Evolutionary conservation across 2,113 vertebrate genomes (phyloP), one percentile per base, ranked within the genome.

Genomic region (Smithornis capensis): DNA sequence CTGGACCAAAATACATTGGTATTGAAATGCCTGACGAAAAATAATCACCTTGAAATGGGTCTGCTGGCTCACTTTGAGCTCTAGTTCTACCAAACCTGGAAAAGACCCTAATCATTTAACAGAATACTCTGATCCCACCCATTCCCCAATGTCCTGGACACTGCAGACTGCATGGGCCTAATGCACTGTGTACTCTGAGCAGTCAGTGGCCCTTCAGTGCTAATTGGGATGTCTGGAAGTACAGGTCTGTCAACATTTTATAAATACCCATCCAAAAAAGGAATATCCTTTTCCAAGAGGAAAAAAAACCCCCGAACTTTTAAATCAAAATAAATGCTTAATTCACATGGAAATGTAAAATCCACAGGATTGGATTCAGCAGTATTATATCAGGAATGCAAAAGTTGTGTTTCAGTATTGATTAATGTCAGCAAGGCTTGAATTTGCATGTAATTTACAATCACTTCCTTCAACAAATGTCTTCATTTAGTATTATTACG

Each of bases 401-500:
- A 74, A 97, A 96, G 68, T 92, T 97, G 95, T 97, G 93, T 94
- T 96, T 97, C 87, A 25, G 76, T 97, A 97, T 97, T 98, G 97
- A 98, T 98, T 97, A 97, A 98, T 97, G 97, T 91, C 86, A 95
- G 93, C 84, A 44, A 94, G 95, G 83, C 38, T 94, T 94, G 95
- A 96, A 98, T 98, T 97, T 98, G 94, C 98, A 97, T 97, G 94
- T 92, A 95, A 97, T 98, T 98, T 98, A 98, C 96, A 97, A 97
- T 96, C 96, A 96, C 94, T 96, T 95, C 93, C 90, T 97, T 96
- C 96, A 90, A 98, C 92, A 97, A 98, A 98, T 96, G 96, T 97
- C 97, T 97, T 97, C 96, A 96, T 97, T 98, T 97, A 95, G 90
- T 91, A 96, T 88, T 97, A 97, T 94, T 97, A 95, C 96, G 97